A percentile compares a stretch with the other conserved stretches of the same genome.
Conservation (phyloP, 2,888 invertebrate genomes). For the Holacanthella duospinosa region DNA sequence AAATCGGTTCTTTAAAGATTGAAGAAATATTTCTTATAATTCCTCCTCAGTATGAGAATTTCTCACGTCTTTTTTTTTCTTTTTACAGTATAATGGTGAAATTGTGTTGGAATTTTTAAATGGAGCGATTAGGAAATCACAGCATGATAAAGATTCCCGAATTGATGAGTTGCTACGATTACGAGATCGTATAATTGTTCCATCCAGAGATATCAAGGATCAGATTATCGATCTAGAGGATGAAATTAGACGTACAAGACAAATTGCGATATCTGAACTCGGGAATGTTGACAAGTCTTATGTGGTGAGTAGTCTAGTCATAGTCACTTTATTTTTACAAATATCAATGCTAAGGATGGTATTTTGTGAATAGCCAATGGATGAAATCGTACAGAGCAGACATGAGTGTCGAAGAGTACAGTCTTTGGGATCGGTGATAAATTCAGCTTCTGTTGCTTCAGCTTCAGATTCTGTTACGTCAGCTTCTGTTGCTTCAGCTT, state of each 20-base stretch:
- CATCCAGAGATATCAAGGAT: constrained; percentile 15
- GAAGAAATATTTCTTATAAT: no score
- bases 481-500: not conserved
- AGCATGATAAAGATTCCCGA: no score
- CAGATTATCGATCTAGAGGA: constrained; percentile 15
- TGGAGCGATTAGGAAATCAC: constrained; percentile 27
- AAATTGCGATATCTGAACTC: constrained; percentile 5
- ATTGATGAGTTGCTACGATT: constrained; percentile 26
- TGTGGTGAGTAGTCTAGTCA: not conserved
- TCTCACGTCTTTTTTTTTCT: not conserved
- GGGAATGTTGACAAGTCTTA: not conserved
- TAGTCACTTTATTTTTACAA: not conserved
- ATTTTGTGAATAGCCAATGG: not conserved
- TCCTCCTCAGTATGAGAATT: no score
- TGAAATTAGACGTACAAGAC: constrained; percentile 21
- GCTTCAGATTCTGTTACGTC: not conserved
- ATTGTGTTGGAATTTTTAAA: constrained; percentile 29
- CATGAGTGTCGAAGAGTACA: no score
- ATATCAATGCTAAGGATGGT: no score
- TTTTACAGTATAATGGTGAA: constrained; percentile 16
- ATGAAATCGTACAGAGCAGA: no score
- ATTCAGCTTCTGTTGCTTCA: not conserved
- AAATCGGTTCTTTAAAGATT: not conserved
- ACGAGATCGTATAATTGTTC: constrained; percentile 25
- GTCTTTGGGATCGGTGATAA: not conserved